Evolutionary conservation across 2,888 invertebrate genomes (phyloP).

Genomic region (Hydriomena furcata): DNA sequence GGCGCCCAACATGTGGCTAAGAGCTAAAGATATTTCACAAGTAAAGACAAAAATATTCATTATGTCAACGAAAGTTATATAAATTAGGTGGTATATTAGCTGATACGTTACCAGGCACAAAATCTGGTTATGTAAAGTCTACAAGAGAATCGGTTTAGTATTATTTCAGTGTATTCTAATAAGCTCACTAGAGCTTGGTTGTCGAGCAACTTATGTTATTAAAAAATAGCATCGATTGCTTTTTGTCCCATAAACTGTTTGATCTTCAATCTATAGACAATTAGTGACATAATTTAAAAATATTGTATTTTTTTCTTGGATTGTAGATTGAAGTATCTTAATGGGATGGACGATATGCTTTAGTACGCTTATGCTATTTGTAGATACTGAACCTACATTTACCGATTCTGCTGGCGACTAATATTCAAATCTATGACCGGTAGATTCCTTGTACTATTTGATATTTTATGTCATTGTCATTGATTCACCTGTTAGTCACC

Average conservation of each 20-base stretch:
- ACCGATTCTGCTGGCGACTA: constrained; percentile 52
- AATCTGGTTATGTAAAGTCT: constrained; percentile 49
- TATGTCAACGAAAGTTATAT: constrained; percentile 25
- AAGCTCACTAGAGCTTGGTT: constrained; percentile 13
- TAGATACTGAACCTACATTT: constrained; percentile 13
- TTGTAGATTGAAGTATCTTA: constrained; percentile 1
- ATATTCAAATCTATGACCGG: constrained; percentile 47
- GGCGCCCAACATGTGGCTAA: constrained; percentile 24
- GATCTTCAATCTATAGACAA: neutral
- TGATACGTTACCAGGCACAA: constrained; percentile 49
- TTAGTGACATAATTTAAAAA: neutral
- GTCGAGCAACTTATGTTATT: constrained; percentile 6
- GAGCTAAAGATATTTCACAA: neutral
- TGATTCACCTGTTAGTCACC: constrained; percentile 53
- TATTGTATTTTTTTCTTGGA: constrained; percentile 4
- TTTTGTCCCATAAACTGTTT: neutral
- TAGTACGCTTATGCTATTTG: constrained; percentile 12
- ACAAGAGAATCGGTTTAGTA: constrained; percentile 54
- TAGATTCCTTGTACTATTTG: constrained; percentile 56
- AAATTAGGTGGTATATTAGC: constrained; percentile 5
- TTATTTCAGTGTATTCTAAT: constrained; percentile 12
- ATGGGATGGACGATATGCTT: constrained; percentile 11
- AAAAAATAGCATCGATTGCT: constrained; percentile 7
- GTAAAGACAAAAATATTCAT: constrained; percentile 7
- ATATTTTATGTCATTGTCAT: constrained; percentile 57